Evolutionary conservation across 1,140 invertebrate species (phyloP), one percentile per base, ranked within the genome.

Genomic region (Lineus longissimus): DNA sequence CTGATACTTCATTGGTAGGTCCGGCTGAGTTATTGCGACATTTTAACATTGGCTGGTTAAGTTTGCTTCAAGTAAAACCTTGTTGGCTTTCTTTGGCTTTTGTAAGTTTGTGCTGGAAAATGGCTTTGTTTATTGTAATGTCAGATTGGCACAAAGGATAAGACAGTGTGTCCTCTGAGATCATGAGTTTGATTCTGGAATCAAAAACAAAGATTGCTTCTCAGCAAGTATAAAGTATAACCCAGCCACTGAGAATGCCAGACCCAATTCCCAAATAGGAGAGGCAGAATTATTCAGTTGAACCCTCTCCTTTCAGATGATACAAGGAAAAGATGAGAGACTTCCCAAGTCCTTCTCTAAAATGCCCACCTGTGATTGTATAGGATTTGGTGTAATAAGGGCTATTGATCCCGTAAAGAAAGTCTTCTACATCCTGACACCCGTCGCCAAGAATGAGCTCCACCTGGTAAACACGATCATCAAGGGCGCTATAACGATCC

Each of bases 401-500:
- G 72, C 61, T 2, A 72, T 80, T 45, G 73, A 80, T 55, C 40
- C 55, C 6, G 62, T 64, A 25, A 70, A 63, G 23, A 70, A 71
- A 36, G 27, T 62, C 25, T 55, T 77, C 45, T 72, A 72, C 41
- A 69, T 80, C 15, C 55, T 76, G 6, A 77, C 70, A 2, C 73
- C 76, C 1, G 27, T 77, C 22, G 55, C 70, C 19, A 41, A 45
- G 6, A 62, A 67, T 6, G 55, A 60, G 1, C 64, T 78, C 6
- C 13, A 45, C 7, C 47, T 68, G 45, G 76, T 78, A 17, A 80
- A 80, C 65, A 66, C 70, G 0, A 31, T 80, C 27, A 59, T 77
- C 25, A 68, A 66, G 40, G 76, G 78, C 2, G 56, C 67, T 41
- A 58, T 76, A 15, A 68, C 69, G 51, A 40, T 76, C n/a, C 75